Conservation (phyloP, 2,888 invertebrate genomes). For the Plutella xylostella region DNA sequence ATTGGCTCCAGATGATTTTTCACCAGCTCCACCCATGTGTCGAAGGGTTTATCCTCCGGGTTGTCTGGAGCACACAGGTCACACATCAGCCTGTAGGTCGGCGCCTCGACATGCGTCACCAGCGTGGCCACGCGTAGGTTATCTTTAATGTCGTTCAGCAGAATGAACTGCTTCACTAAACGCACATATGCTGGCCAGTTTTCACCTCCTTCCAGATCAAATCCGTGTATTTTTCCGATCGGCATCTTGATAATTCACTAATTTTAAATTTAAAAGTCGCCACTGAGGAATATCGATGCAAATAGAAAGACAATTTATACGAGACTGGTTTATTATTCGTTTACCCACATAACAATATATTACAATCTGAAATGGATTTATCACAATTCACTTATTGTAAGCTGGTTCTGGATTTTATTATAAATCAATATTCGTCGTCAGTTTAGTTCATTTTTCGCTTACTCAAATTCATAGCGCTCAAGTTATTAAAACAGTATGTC, state of each 20-base stretch:
- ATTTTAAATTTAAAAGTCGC: too few relatives aligned
- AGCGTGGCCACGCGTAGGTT: background rate
- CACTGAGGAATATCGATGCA: too few relatives aligned
- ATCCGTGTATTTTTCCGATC: background rate
- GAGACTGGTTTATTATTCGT: too few relatives aligned
- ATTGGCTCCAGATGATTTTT: slow-evolving; percentile 6
- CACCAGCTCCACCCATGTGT: slow-evolving; percentile 1
- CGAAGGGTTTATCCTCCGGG: slow-evolving; percentile 5
- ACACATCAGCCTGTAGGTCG: slow-evolving; percentile 4
- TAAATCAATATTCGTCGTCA: too few relatives aligned
- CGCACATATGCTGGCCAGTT: background rate
- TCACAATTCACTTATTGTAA: too few relatives aligned
- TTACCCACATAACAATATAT: too few relatives aligned
- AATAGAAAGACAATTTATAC: too few relatives aligned
- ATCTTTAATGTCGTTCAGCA: background rate
- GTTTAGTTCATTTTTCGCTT: too few relatives aligned
- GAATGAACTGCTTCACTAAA: background rate
- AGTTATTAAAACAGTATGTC: too few relatives aligned
- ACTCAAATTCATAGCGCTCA: too few relatives aligned
- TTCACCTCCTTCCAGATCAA: background rate
- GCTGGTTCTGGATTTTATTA: too few relatives aligned
- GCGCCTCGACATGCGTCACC: background rate
- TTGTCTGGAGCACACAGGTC: slow-evolving; percentile 7
- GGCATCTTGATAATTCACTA: background rate
- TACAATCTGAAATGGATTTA: too few relatives aligned